These are phyloP conservation scores for Eremobia ochroleuca DNA, from an alignment of 2,888 invertebrate genomes.

Conservation along the genomic window DNA sequence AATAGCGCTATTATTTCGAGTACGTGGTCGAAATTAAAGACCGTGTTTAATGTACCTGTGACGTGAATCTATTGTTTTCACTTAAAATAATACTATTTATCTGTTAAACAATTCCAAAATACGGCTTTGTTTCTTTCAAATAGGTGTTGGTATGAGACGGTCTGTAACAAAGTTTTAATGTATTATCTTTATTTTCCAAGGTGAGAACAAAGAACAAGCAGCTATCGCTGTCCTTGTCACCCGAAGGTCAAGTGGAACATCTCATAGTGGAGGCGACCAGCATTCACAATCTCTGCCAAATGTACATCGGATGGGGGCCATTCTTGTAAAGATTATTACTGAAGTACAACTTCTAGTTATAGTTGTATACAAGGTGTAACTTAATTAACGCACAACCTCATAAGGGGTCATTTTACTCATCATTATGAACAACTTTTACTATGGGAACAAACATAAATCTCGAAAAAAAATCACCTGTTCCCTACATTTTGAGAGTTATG, in stretches of 20 bases:
- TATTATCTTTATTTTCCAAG: slow-evolving; percentile 75
- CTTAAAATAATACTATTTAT: not conserved
- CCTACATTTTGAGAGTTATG: too few relatives aligned
- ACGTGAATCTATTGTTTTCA: slow-evolving; percentile 15
- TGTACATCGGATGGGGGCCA: slow-evolving; percentile 99
- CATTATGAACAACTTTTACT: too few relatives aligned
- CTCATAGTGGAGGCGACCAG: slow-evolving; percentile 98
- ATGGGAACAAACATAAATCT: too few relatives aligned
- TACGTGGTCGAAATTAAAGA: not conserved
- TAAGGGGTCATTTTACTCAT: too few relatives aligned
- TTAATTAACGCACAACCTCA: too few relatives aligned
- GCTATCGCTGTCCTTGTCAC: slow-evolving; percentile 94
- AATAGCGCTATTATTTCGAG: slow-evolving; percentile 11
- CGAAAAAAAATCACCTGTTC: too few relatives aligned
- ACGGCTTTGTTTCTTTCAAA: slow-evolving; percentile 15
- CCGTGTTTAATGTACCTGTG: slow-evolving; percentile 16
- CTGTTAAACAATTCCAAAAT: not conserved
- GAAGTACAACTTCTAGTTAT: not conserved
- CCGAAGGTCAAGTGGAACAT: slow-evolving; percentile 98
- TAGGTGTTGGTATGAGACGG: not conserved
- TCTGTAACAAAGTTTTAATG: not conserved
- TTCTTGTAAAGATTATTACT: slow-evolving; percentile 91
- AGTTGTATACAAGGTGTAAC: too few relatives aligned
- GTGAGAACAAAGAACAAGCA: slow-evolving; percentile 92
- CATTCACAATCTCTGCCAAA: slow-evolving; percentile 96